Evolutionary conservation across 2,797 vertebrate species (phyloP).

Genomic region (Darevskia mixta): DNA sequence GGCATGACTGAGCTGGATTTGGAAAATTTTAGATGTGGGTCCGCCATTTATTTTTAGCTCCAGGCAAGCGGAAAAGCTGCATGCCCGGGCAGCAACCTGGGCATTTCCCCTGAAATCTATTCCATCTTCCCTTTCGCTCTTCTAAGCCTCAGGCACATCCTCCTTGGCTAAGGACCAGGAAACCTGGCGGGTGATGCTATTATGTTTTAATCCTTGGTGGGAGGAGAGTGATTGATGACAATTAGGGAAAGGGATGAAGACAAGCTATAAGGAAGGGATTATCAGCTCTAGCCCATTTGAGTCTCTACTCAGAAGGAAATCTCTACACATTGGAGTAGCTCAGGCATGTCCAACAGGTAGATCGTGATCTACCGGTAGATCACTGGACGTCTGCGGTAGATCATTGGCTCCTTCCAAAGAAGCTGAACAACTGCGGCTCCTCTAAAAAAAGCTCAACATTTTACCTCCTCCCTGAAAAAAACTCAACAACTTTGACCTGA

Average conservation of each 20-base stretch:
- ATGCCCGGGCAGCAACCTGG: not conserved
- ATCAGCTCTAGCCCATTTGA: not conserved
- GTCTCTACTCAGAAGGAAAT: not conserved
- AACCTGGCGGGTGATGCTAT: not conserved
- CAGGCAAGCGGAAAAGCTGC: not conserved
- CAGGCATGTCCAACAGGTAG: no score
- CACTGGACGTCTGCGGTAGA: no score
- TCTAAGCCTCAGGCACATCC: not conserved
- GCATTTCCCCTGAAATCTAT: not conserved
- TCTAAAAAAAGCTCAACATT: no score
- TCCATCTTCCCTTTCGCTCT: not conserved
- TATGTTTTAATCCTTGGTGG: not conserved
- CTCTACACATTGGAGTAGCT: no score
- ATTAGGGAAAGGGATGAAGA: not conserved
- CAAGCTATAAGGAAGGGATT: not conserved
- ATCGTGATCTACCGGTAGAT: no score
- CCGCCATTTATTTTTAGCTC: not conserved
- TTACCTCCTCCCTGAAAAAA: no score
- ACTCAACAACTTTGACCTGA: no score
- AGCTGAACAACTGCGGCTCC: no score
- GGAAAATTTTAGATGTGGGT: no score
- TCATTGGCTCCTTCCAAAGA: no score
- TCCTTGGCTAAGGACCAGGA: not conserved
- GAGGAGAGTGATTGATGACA: not conserved
- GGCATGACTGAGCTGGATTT: not conserved